Percentiles rank a stretch among this genome's conserved stretches.
Evolutionary conservation across 2,797 vertebrate species (phyloP).

Genomic region (Hydrolagus colliei): DNA sequence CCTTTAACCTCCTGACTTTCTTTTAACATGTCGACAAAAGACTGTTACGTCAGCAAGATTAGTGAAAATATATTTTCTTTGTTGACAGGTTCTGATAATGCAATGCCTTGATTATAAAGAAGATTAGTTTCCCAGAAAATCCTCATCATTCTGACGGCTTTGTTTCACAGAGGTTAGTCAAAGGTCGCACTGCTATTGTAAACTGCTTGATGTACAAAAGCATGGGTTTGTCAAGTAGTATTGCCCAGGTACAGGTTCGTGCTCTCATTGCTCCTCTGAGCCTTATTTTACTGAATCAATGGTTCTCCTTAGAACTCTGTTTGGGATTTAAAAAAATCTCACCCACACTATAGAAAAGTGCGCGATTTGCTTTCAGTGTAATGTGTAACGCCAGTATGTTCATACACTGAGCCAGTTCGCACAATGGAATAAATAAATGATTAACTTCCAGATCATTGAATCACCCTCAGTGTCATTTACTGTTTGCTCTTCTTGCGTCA

Average conservation of each 20-base stretch:
- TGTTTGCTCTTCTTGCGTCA: too few relatives aligned
- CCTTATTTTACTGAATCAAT: too few relatives aligned
- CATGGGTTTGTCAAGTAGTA: neutral
- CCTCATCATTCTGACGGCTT: neutral
- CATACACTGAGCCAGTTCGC: too few relatives aligned
- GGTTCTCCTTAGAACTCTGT: too few relatives aligned
- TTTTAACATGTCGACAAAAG: neutral
- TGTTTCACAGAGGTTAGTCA: neutral
- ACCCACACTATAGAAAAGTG: neutral
- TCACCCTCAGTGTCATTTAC: too few relatives aligned
- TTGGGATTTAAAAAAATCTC: neutral
- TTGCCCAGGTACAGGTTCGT: neutral
- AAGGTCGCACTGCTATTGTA: neutral
- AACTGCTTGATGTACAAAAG: neutral
- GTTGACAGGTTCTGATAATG: constrained; percentile 12
- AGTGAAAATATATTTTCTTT: neutral
- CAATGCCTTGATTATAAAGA: neutral
- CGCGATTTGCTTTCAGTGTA: too few relatives aligned
- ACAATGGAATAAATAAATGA: too few relatives aligned
- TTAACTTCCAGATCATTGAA: too few relatives aligned
- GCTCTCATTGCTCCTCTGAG: neutral
- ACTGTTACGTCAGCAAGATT: neutral
- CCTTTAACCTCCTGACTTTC: neutral
- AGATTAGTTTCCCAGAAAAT: constrained; percentile 4
- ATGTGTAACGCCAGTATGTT: too few relatives aligned